A percentile compares a stretch with the other conserved stretches of the same genome.
Evolutionary conservation across 2,113 vertebrate species (phyloP).

Genomic region (Proteles cristata): DNA sequence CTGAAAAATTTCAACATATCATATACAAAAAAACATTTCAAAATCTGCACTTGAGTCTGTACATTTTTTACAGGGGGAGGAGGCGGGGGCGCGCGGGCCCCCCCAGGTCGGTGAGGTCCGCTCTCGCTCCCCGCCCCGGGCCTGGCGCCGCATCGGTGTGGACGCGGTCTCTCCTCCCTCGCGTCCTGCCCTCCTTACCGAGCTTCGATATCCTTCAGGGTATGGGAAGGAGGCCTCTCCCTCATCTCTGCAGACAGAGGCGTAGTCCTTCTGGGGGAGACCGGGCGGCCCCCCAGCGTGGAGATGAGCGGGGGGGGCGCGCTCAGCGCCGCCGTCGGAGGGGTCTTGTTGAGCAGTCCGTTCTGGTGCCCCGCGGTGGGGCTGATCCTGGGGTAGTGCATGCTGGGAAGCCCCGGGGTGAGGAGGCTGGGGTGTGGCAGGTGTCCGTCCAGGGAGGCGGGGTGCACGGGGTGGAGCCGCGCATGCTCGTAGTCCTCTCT

Average conservation of each 20-base stretch:
- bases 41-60: constrained; percentile 87
- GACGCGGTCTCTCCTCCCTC: constrained; percentile 39
- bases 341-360: constrained; percentile 95
- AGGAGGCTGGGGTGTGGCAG: constrained; percentile 93
- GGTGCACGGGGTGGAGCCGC: constrained; percentile 94
- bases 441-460: constrained; percentile 93
- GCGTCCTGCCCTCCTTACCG: constrained; percentile 86
- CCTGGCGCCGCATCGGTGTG: constrained; percentile 51
- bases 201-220: constrained; percentile 98
- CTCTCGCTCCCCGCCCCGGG: not conserved
- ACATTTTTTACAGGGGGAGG: constrained; percentile 85
- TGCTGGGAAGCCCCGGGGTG: constrained; percentile 94
- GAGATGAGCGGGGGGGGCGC: constrained; percentile 97
- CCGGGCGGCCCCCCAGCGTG: constrained; percentile 92
- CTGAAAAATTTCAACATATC: constrained; percentile 89
- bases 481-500: constrained; percentile 95
- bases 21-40: constrained; percentile 89
- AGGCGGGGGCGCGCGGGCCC: constrained; percentile 37
- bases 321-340: constrained; percentile 95
- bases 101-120: constrained; percentile 61
- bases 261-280: constrained; percentile 97
- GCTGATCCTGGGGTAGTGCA: constrained; percentile 97
- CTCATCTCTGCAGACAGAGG: constrained; percentile 94
- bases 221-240: constrained; percentile 94
- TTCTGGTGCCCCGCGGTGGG: constrained; percentile 94